A percentile compares a stretch with the other conserved stretches of the same genome.
These are phyloP conservation scores for Epizoanthus ramosus DNA, from an alignment of 92 coral and sea anemone genomes.

Conservation along the genomic window DNA sequence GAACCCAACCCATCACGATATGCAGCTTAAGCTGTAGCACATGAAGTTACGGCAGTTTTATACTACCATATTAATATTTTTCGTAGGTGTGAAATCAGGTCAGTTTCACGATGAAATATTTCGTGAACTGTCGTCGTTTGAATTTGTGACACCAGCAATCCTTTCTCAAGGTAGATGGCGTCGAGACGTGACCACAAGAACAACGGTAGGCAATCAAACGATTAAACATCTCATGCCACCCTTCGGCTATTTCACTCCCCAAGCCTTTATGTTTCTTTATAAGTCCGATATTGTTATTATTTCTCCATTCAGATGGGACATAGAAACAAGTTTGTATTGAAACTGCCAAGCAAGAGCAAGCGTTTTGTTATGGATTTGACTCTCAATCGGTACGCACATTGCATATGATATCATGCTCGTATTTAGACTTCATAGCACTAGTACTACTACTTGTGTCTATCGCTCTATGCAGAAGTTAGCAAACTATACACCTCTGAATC, in stretches of 20 bases:
- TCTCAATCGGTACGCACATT: slow-evolving; percentile 32
- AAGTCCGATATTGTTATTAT: background rate
- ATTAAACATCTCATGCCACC: background rate
- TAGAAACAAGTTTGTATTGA: slow-evolving; percentile 3
- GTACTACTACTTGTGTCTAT: background rate
- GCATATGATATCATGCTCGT: background rate
- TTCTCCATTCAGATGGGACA: slow-evolving; percentile 29
- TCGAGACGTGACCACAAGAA: slow-evolving; percentile 14
- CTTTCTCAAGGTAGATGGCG: slow-evolving; percentile 32
- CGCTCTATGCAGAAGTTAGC: background rate
- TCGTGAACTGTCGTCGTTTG: slow-evolving; percentile 25
- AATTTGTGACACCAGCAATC: slow-evolving; percentile 16
- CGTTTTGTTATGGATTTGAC: slow-evolving; percentile 21
- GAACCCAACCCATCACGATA: slow-evolving; percentile 33
- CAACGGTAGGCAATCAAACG: slow-evolving; percentile 1
- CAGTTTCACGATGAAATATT: slow-evolving; percentile 22
- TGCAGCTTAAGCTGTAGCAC: no score
- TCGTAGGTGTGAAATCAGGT: slow-evolving; percentile 8
- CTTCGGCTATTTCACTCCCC: background rate
- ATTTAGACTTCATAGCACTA: background rate
- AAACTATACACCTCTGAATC: background rate
- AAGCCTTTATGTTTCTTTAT: background rate
- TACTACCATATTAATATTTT: background rate
- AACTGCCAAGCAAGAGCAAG: background rate
- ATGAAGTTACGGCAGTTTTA: no score